phyloP scores from a whole-genome alignment of 2,113 vertebrate species.

The Serilophus lunatus region DNA sequence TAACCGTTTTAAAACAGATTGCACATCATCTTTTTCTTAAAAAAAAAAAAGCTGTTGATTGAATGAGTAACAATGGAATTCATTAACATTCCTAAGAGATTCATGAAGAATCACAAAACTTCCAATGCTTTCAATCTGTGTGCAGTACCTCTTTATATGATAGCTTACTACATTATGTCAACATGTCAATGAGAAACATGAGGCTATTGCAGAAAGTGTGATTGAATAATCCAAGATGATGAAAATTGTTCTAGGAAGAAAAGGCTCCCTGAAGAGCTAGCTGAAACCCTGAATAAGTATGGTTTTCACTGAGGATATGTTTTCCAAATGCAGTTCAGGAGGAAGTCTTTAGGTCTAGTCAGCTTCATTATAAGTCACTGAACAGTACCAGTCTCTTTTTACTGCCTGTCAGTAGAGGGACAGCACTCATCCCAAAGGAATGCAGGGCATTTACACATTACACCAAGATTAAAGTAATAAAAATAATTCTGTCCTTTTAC shows the following conservation, averaged over 20 bases:
- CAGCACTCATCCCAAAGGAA: neutral
- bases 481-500: neutral
- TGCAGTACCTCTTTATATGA: neutral
- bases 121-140: neutral
- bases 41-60: neutral
- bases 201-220: neutral
- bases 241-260: neutral
- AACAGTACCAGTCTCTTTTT: neutral
- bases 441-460: neutral
- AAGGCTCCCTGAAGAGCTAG: neutral
- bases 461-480: neutral
- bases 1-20: neutral
- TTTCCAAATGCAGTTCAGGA: neutral
- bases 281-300: neutral
- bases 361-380: rapidly evolving
- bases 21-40: neutral
- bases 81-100: neutral
- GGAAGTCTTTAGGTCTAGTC: neutral
- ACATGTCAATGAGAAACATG: neutral
- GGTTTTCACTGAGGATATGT: neutral
- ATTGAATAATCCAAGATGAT: neutral
- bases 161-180: neutral
- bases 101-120: neutral
- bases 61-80: neutral
- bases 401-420: neutral